Conservation (phyloP, 2,888 invertebrate genomes). For the Ypsolopha sequella region DNA sequence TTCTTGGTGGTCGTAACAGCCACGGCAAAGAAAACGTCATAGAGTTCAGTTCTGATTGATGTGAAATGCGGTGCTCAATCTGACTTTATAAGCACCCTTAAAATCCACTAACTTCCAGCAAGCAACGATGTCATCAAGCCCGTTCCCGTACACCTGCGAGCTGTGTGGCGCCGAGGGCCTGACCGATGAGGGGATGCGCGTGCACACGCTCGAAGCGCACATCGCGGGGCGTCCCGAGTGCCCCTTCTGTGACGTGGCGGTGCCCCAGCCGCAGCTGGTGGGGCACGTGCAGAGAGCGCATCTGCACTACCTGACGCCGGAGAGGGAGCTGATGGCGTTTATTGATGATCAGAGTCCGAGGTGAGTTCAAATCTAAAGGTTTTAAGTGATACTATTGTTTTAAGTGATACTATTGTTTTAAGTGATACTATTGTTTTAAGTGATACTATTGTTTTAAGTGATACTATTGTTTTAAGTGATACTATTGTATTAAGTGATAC, state of each 20-base stretch:
- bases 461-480: too few species aligned
- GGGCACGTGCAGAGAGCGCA: constrained; percentile 88
- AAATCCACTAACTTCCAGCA: neutral
- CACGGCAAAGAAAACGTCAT: too few species aligned
- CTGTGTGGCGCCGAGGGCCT: constrained; percentile 88
- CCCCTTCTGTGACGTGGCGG: constrained; percentile 84
- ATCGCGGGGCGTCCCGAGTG: constrained; percentile 84
- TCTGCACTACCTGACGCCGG: constrained; percentile 84
- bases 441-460: too few species aligned
- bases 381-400: too few species aligned
- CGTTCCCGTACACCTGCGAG: constrained; percentile 76
- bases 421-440: too few species aligned
- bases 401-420: constrained; percentile 1
- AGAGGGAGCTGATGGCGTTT: constrained; percentile 81
- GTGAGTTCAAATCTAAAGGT: constrained; percentile 25
- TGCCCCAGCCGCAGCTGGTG: constrained; percentile 80
- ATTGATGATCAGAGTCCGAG: constrained; percentile 79
- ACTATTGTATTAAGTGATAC: too few species aligned
- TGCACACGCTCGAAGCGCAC: constrained; percentile 83
- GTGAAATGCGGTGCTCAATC: too few species aligned
- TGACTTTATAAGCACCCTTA: too few species aligned
- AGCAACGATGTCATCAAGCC: constrained; percentile 51
- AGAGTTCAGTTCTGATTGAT: too few species aligned
- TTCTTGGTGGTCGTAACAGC: too few species aligned
- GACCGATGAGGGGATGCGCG: constrained; percentile 82